Evolutionary conservation across 2,797 vertebrate genomes (phyloP), one percentile per base, ranked within the genome.

Genomic region (Coilia nasus): DNA sequence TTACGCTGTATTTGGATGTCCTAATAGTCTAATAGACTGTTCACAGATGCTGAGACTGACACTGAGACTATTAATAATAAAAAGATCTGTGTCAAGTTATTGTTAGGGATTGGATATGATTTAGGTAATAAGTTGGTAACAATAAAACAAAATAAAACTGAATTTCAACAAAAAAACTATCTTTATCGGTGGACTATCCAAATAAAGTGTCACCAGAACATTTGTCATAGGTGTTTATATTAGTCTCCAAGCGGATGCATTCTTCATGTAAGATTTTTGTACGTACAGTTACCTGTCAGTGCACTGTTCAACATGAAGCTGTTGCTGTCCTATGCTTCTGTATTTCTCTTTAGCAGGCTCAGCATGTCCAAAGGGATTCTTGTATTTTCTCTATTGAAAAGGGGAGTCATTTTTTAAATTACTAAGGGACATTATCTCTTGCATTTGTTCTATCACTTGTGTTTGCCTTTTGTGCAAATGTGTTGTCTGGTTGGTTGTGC

Each of bases 381-480:
- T 28, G 11, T 60, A 60, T 83, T 81, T 85, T 85, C 41, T 84
- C 84, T 84, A 35, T 83, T 85, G 59, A 82, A 86, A 87, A 78
- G 83, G 82, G 82, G 83, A 82, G 84, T 47, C 59, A n/a, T 82
- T 82, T 81, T 81, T 80, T 84, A 46, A 54, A 82, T 82, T 84
- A 84, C 82, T 80, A 60, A 83, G 54, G 60, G 85, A 81, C n/a
- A 19, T 25, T 35, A n/a, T 50, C 60, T 59, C 62, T 28, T 84
- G 14, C 54, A 56, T 44, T 19, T 41, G 62, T 84, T 84, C 46
- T 82, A 82, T 25, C 28, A 82, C 71, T 12, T 84, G 82, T 6
- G 67, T 50, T 83, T 84, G 0, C 62, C 28, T 85, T 81, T 83
- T 87, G 28, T 85, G 12, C 41, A 83, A 85, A 87, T 78, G 71